Evolutionary conservation across 1,140 invertebrate species (phyloP).

Genomic region (Drosophila saltans): DNA sequence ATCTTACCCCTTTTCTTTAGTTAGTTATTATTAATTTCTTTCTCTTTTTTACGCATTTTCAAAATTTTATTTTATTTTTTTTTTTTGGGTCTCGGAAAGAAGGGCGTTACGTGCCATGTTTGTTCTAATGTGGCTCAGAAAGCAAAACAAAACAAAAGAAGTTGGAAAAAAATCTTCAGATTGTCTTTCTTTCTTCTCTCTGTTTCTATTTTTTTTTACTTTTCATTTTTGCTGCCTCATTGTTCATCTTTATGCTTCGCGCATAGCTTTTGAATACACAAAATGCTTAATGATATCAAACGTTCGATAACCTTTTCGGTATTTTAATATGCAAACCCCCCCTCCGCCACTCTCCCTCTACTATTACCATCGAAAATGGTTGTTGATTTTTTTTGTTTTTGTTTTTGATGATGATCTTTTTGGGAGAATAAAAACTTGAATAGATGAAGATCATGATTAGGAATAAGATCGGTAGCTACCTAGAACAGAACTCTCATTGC

Average conservation of each 20-base stretch:
- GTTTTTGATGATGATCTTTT: constrained; percentile 50
- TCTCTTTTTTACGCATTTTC: constrained; percentile 14
- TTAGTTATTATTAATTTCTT: constrained; percentile 11
- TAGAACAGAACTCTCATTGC: constrained; percentile 35
- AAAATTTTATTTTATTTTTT: constrained; percentile 9
- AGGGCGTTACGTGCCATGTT: constrained; percentile 73
- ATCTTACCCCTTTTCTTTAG: constrained; percentile 5
- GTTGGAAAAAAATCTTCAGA: constrained; percentile 16
- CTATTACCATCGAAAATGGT: constrained; percentile 12
- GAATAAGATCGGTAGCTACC: constrained; percentile 60
- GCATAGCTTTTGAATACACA: constrained; percentile 51
- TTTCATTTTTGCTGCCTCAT: constrained; percentile 69
- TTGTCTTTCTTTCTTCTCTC: constrained; percentile 13
- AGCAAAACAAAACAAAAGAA: constrained; percentile 8
- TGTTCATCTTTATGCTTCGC: constrained; percentile 70
- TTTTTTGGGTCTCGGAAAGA: constrained; percentile 19
- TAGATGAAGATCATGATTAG: constrained; percentile 48
- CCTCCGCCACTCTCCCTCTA: background rate
- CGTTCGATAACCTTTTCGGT: constrained; percentile 80
- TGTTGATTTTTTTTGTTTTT: constrained; percentile 17
- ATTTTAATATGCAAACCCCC: constrained; percentile 77
- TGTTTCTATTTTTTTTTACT: constrained; percentile 17
- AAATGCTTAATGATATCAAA: constrained; percentile 81
- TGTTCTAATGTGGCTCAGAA: constrained; percentile 59
- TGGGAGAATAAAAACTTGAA: background rate